Base-by-base conservation (phyloP, 2,888 invertebrate genomes). In the Alentia gelatinosa region DNA sequence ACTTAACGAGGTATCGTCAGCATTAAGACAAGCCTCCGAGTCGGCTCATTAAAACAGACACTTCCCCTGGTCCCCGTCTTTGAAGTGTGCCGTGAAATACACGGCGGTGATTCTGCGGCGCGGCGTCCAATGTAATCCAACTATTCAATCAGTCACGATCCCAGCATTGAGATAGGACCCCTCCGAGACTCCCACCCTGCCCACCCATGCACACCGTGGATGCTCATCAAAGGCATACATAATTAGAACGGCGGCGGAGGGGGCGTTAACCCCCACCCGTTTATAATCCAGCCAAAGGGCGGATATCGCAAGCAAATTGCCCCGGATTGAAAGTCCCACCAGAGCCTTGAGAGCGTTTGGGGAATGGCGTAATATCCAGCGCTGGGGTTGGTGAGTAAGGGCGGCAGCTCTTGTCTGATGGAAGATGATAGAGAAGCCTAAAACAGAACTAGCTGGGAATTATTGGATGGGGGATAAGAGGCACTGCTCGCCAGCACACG, bases 81-180 rank as follows among this genome's bases (percentile, higher is more conserved):
- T 79, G 79, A 79, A 79, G 79, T 37, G 79, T 15, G 12, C 74
- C 79, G 37, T 79, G 79, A 79, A 79, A 79, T 79, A 79, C 39
- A 35, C 39, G 3, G 39, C 79, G 15, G 15, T 39, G 37, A 39
- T 79, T 79, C 39, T 79, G 39, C 39, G 39, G 23, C 35, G 39
- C 7, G 35, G 79, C 37, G 35, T 39, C 37, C 35, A 39, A 39
- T 79, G 79, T 79, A 79, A 79, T 79, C 1, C 79, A 12, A 26
- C 79, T 39, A 37, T 79, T 79, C 79, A 79, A 79, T 79, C 79
- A 79, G 79, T 79, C 79, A 79, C 79, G 79, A 79, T 33, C 39
- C 37, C n/a, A n/a, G 37, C 79, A 79, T 79, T 79, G 37, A 79
- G 37, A 79, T 39, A 79, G 15, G 12, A 26, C 79, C 39, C 79